These are phyloP conservation scores for Poecilia velifera DNA, from an alignment of 2,797 vertebrate species.

Conservation along the genomic window DNA sequence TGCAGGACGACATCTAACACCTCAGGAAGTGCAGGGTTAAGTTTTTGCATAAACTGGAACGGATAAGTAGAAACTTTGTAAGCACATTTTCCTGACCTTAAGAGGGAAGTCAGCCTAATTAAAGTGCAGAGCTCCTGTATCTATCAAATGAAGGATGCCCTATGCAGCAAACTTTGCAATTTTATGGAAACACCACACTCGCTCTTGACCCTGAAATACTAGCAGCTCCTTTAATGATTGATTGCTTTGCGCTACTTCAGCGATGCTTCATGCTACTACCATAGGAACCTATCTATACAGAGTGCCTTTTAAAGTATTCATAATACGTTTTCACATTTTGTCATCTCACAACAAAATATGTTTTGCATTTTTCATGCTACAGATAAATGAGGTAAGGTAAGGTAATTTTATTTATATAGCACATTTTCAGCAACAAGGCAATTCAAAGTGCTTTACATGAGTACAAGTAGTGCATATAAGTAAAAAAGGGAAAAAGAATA, in stretches of 20 bases:
- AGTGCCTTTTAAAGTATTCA: background rate
- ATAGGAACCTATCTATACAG: background rate
- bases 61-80: background rate
- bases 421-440: too few relatives aligned
- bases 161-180: slow-evolving; percentile 28
- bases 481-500: background rate
- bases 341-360: background rate
- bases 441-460: too few relatives aligned
- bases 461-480: background rate
- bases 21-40: background rate
- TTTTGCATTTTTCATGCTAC: background rate
- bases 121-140: slow-evolving; percentile 27
- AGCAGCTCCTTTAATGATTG: background rate
- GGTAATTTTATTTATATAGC: too few relatives aligned
- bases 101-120: background rate
- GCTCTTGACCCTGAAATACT: background rate
- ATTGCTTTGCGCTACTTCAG: background rate
- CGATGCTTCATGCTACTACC: background rate
- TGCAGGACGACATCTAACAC: background rate
- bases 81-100: background rate
- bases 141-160: slow-evolving; percentile 21
- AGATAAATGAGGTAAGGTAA: background rate
- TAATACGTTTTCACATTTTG: background rate
- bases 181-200: slow-evolving; percentile 12
- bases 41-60: background rate